Base-by-base conservation (phyloP, 92 coral and sea anemone species). In the Parazoanthus darwini region DNA sequence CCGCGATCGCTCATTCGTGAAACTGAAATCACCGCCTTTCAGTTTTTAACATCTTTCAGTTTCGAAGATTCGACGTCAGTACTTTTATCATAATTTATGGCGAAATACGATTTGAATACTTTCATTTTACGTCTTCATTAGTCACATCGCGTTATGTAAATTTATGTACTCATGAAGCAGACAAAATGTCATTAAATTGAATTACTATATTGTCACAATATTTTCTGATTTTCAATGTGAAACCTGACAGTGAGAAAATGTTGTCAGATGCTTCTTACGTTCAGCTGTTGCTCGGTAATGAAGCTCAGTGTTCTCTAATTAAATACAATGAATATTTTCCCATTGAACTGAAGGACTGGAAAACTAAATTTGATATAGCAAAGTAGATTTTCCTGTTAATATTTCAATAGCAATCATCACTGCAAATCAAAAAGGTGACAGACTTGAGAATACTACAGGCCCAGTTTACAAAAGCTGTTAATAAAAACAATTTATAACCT, bases 11-110 rank as follows among this genome's bases (percentile, higher is more conserved):
- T 65, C 50, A 38, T 50, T 70, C 77, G 29, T 13, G 56, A 46
- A 68, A 54, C 18, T 54, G 59, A 84, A 83, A 82, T 68, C 58
- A 66, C 86, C 13, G 22, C 50, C 46, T 37, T 82, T 82, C 72
- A 9, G 38, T 42, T 83, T 70, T 67, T 84, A 13, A 2, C 3
- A 14, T 20, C 33, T 84, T 84, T 84, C 79, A 84, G 65, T 84
- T 84, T 84, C 63, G 25, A 43, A 44, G 35, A 39, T 70, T 67
- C 39, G 86, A 38, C 22, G 11, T 39, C 25, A 22, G 39, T 43
- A 26, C 23, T 26, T 14, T 6, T 42, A 48, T 48, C 51, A 48
- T 48, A 48, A 48, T 48, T 48, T 5, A 36, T 67, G 8, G 63
- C 87, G 16, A 25, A 83, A 72, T 13, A 43, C 18, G 77, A 74